phyloP scores from a whole-genome alignment of 2,888 invertebrate genomes.

The Pterobdella sp. region DNA sequence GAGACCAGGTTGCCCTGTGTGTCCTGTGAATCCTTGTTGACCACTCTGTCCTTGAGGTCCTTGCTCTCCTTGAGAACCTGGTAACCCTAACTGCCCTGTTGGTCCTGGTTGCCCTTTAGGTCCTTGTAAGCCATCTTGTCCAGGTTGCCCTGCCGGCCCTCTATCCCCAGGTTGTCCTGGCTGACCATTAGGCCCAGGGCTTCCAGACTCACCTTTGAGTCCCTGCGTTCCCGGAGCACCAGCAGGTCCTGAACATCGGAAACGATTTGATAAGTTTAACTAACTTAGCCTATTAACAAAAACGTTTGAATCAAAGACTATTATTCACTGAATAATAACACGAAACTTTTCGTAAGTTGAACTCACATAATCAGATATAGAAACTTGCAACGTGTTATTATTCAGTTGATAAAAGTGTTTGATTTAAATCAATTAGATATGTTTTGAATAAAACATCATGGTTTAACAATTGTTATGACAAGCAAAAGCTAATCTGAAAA shows the following conservation, averaged over 20 bases:
- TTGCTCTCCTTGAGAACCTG: slow-evolving; percentile 24
- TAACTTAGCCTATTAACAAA: too few species aligned
- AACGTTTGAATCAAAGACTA: too few species aligned
- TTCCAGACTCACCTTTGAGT: slow-evolving; percentile 32
- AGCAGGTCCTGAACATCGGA: slow-evolving; percentile 30
- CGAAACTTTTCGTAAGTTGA: too few species aligned
- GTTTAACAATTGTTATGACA: too few species aligned
- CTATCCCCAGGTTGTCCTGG: slow-evolving; percentile 21
- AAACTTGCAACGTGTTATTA: too few species aligned
- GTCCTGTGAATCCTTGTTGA: slow-evolving; percentile 38
- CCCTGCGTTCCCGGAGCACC: slow-evolving; percentile 36
- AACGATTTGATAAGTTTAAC: too few species aligned
- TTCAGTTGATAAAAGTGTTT: too few species aligned
- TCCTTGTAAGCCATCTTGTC: slow-evolving; percentile 27
- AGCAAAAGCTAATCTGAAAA: too few species aligned
- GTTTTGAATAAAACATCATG: too few species aligned
- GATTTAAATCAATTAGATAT: too few species aligned
- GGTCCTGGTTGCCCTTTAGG: not conserved
- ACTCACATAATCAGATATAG: too few species aligned
- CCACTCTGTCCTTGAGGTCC: slow-evolving; percentile 32
- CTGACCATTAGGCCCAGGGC: slow-evolving; percentile 26
- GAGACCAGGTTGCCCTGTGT: slow-evolving; percentile 41
- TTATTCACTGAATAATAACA: too few species aligned
- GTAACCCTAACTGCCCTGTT: not conserved
- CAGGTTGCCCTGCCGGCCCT: slow-evolving; percentile 28